Base-by-base conservation (phyloP, 30 jellyfish, hydroid and myxozoan genomes). In the Sanderia malayensis region DNA sequence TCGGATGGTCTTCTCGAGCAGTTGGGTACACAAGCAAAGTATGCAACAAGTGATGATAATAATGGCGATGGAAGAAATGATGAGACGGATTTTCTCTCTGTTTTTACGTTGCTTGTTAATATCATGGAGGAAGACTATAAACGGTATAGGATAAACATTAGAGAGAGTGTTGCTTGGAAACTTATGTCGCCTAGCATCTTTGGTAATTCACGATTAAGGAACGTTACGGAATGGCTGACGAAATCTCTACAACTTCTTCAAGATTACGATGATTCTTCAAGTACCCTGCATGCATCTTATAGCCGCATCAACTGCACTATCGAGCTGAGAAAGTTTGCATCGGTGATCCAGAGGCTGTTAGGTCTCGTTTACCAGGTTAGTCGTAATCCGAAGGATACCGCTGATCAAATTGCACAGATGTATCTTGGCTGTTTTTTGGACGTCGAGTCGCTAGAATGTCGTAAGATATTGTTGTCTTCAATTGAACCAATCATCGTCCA, bases 291-390 rank as follows among this genome's bases (percentile, higher is more conserved):
- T 66, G n/a, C n/a, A n/a, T n/a, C n/a, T n/a, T n/a, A n/a, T n/a
- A n/a, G n/a, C n/a, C n/a, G n/a, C n/a, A n/a, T n/a, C n/a, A 34
- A 27, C 24, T 49, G 18, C 49, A 27, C 22, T 1, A 58, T 57
- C 20, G 49, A 27, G 10, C 15, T 27, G 3, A 67, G 62, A n/a
- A 72, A 52, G 47, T 28, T 21, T 13, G 31, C 32, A 18, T 11
- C 44, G 20, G 74, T 37, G 0, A 22, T 76, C 80, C 87, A 76
- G 52, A 44, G 87, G 37, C 32, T 76, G 72, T 25, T 62, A 10
- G 26, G 28, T 30, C 65, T 76, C 52, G 26, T 62, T 17, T 76
- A 60, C 46, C 64, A 26, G 0, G 4, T 45, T 57, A 61, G 70
- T 46, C 46, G 67, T 1, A 47, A 76, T 61, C 61, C 80, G n/a